Base-by-base conservation (phyloP, 2,797 vertebrate species). In the Synanceia verrucosa region DNA sequence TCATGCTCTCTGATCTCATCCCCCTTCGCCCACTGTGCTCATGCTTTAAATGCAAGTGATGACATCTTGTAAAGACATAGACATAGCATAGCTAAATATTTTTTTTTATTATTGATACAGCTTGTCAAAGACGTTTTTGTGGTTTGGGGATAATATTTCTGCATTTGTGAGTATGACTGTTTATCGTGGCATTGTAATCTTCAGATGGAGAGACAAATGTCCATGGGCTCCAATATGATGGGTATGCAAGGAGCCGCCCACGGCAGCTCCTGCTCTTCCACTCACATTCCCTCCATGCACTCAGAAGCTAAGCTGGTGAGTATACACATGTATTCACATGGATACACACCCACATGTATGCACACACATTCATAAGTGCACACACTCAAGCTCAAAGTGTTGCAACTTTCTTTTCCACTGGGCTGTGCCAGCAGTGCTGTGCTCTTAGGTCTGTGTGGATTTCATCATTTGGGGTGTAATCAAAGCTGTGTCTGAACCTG, bases 221-320 rank as follows among this genome's bases (percentile, higher is more conserved):
- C 97, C 31, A 97, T 99, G 97, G 96, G 95, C 84, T 96, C 97
- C 89, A 98, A 94, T 93, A 97, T 99, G 95, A 97, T 99, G 97
- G 96, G 96, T 78, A 97, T 99, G 96, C 98, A 97, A 91, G 96
- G 96, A 70, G 96, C 96, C 29, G 87, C 95, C 89, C 97, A 99
- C 94, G 97, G 66, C 91, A 97, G 92, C 84, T 96, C 96, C 1
- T 99, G 97, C 81, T 96, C 97, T 88, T 98, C 97, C 88, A 94
- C 97, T 88, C 97, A 99, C 92, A 95, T 98, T 85, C 95, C 96
- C 84, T 94, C 96, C 87, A 98, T 99, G 97, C 97, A 99, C 93
- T 99, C 97, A 82, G 98, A 99, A 91, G 97, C 98, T 93, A 99
- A 99, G 94, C 96, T 99, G 97, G 98, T 99, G 95, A 97, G 93